Base-by-base conservation (phyloP, 2,888 invertebrate genomes). In the Mamestra brassicae region DNA sequence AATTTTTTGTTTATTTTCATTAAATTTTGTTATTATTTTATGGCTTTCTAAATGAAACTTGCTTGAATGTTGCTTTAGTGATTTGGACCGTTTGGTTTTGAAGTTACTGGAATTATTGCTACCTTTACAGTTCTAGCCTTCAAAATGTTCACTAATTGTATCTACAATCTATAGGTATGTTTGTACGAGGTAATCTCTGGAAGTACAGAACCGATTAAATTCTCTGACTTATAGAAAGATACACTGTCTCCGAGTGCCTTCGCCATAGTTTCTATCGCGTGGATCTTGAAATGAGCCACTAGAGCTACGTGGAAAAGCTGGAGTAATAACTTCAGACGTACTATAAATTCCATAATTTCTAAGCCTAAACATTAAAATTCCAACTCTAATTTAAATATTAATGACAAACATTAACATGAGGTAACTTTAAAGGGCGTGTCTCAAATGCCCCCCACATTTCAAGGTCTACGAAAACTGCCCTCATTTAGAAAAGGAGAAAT, bases 1-100 rank as follows among this genome's bases (percentile, higher is more conserved):
- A 76, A 80, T 80, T 79, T 74, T 64, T 26, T 77, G 77, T 81
- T 77, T 85, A 72, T 83, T 80, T 74, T 78, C 69, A 60, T 77
- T 61, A 72, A 70, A 68, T 86, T 81, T 73, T 78, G 69, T 80
- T 79, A 62, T 83, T 42, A 63, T 67, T 68, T 45, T 77, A 62
- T 68, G 36, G 67, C 72, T 82, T 42, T 54, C 70, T 66, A 47
- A 65, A 71, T 58, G 71, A 81, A 81, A 76, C 64, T 68, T 65
- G 38, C 10, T 74, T 3, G 45, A 13, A 1, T 50, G 54, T 67
- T 77, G 60, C 6, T 77, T 67, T 61, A 3, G 1, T 38, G 5
- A 15, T 2, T 62, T 42, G 0, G 0, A 26, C 5, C 47, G 26
- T 55, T 63, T 3, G 13, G 7, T 47, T 71, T 17, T 2, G 42